Conservation (phyloP, 37 sponge, comb jelly and placozoan species). For the Mnemiopsis leidyi region DNA sequence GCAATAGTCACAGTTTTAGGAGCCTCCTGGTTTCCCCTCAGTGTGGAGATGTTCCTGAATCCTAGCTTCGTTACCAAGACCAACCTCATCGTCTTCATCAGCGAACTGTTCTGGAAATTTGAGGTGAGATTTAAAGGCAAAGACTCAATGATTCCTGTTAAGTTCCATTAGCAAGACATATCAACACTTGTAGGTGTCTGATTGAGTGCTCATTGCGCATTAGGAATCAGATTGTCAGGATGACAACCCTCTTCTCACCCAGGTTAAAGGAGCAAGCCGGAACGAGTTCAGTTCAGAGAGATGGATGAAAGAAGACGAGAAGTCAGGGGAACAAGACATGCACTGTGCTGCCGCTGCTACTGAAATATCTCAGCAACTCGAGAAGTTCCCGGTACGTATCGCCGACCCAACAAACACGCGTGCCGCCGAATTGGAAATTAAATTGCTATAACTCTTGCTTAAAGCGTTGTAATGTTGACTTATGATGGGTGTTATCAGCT, state of each 20-base stretch:
- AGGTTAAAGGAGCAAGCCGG: slow-evolving; percentile 32
- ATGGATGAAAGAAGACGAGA: slow-evolving; percentile 53
- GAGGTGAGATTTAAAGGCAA: not conserved
- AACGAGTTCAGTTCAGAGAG: not conserved
- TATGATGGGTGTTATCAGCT: too few species aligned
- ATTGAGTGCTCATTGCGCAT: too few species aligned
- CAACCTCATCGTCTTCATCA: slow-evolving; percentile 32
- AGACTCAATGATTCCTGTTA: too few species aligned
- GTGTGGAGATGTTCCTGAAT: slow-evolving; percentile 38
- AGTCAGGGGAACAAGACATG: not conserved
- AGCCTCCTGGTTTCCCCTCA: slow-evolving; percentile 17
- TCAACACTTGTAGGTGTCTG: too few species aligned
- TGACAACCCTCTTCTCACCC: too few species aligned
- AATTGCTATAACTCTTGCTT: too few species aligned
- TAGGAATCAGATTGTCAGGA: too few species aligned
- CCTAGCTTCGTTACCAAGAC: slow-evolving; percentile 52
- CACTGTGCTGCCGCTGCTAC: slow-evolving; percentile 64
- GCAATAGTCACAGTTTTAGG: slow-evolving; percentile 29
- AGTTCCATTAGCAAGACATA: too few species aligned
- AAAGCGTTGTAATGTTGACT: too few species aligned
- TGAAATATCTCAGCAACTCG: slow-evolving; percentile 56
- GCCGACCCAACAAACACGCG: too few species aligned
- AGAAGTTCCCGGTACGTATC: not conserved
- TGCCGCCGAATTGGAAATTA: too few species aligned
- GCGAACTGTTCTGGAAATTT: slow-evolving; percentile 59